Conservation (phyloP, 2,888 invertebrate species). For the Chaetogeoica ovagalla region DNA sequence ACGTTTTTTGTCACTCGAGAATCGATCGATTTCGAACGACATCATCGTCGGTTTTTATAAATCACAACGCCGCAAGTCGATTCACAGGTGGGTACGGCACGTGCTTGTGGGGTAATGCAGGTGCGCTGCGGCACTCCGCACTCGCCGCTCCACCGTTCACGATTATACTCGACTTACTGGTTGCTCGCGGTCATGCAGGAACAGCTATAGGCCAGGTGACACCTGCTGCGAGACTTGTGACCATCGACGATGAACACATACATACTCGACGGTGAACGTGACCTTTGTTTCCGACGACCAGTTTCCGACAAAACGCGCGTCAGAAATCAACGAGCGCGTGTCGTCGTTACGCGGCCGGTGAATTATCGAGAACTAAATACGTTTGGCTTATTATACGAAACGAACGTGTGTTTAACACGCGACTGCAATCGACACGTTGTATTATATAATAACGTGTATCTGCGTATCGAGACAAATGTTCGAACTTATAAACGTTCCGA, state of each 20-base stretch:
- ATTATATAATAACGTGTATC: too few relatives aligned
- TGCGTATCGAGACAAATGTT: too few relatives aligned
- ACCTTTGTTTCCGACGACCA: slow-evolving; percentile 45
- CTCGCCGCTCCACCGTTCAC: neutral
- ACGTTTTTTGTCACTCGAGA: neutral
- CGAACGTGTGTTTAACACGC: too few relatives aligned
- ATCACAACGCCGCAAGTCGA: slow-evolving; percentile 21
- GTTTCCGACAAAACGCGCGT: slow-evolving; percentile 19
- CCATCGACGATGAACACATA: slow-evolving; percentile 22
- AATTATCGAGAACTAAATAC: slow-evolving; percentile 4
- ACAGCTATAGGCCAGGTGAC: slow-evolving; percentile 37
- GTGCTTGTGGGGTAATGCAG: slow-evolving; percentile 41
- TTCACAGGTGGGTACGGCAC: slow-evolving; percentile 48
- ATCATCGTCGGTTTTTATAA: neutral
- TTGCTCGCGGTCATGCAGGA: slow-evolving; percentile 21
- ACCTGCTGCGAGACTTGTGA: slow-evolving; percentile 39
- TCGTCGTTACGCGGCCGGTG: neutral
- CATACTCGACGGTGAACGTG: neutral
- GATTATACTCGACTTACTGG: slow-evolving; percentile 3
- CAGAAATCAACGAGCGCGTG: neutral
- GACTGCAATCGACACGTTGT: too few relatives aligned
- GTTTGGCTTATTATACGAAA: neutral
- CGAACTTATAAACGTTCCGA: too few relatives aligned
- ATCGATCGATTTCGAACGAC: slow-evolving; percentile 16
- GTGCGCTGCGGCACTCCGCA: slow-evolving; percentile 27